phyloP scores from a whole-genome alignment of 2,113 vertebrate genomes.

The Chaenocephalus aceratus region DNA sequence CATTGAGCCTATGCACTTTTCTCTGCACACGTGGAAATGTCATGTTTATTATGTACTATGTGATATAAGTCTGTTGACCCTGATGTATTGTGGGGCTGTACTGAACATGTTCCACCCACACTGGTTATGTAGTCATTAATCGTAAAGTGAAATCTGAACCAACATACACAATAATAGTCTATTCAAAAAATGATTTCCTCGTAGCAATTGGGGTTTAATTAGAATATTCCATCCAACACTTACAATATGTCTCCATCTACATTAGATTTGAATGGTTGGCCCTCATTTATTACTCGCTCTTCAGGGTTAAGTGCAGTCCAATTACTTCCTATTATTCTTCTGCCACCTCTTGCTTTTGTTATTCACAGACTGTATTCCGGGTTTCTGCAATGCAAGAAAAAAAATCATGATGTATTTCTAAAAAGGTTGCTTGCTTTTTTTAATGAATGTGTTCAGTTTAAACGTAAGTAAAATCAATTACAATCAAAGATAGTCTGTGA shows the following conservation, averaged over 20 bases:
- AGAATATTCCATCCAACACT: neutral
- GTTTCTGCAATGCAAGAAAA: neutral
- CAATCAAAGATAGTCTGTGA: too few species aligned
- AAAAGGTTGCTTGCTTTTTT: neutral
- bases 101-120: neutral
- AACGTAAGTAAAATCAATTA: neutral
- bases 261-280: neutral
- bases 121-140: neutral
- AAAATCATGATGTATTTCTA: too few species aligned
- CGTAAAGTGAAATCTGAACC: too few species aligned
- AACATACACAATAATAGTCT: too few species aligned
- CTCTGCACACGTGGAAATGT: neutral
- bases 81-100: neutral
- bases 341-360: neutral
- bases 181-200: neutral
- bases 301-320: neutral
- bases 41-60: neutral
- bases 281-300: constrained; percentile 1
- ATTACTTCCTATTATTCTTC: constrained; percentile 18
- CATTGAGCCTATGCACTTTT: neutral
- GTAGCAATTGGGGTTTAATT: neutral
- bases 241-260: neutral
- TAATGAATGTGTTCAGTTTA: neutral
- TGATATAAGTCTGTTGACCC: neutral
- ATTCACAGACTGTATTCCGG: neutral